A percentile compares a stretch with the other conserved stretches of the same genome.
Evolutionary conservation across 2,888 invertebrate species (phyloP).

Genomic region (Sturmia bella): DNA sequence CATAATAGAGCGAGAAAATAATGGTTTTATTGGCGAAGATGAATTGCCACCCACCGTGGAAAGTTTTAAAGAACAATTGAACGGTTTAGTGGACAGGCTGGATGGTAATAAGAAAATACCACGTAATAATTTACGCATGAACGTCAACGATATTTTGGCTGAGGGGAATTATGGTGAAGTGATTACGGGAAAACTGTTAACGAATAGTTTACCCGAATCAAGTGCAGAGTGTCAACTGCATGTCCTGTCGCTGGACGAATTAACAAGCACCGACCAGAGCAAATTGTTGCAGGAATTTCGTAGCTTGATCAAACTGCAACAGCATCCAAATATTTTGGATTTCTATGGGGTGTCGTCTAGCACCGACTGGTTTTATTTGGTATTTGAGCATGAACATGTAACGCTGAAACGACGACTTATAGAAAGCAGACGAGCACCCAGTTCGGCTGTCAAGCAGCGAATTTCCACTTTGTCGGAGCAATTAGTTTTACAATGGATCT

Average conservation of each 20-base stretch:
- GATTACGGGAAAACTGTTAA: conserved; percentile 86
- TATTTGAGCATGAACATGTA: conserved; percentile 86
- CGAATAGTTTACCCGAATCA: conserved; percentile 75
- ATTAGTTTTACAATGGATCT: conserved; percentile 85
- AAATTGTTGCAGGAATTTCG: conserved; percentile 87
- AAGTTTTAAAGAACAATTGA: conserved; percentile 87
- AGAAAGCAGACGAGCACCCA: conserved; percentile 83
- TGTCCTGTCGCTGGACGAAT: conserved; percentile 84
- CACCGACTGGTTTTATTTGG: conserved; percentile 88
- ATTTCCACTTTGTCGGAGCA: conserved; percentile 85
- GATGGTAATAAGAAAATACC: conserved; percentile 83
- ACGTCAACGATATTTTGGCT: conserved; percentile 87
- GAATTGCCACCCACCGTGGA: conserved; percentile 86
- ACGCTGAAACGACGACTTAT: conserved; percentile 88
- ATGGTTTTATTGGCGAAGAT: conserved; percentile 89
- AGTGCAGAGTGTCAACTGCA: conserved; percentile 84
- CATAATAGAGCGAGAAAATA: conserved; percentile 89
- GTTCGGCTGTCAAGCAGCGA: conserved; percentile 78
- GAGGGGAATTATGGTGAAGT: conserved; percentile 91
- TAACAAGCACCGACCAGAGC: conserved; percentile 82
- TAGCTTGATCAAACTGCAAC: conserved; percentile 86
- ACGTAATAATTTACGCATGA: conserved; percentile 87
- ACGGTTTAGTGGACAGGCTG: conserved; percentile 85
- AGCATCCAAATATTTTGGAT: conserved; percentile 87
- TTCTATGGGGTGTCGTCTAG: conserved; percentile 91